A percentile compares a stretch with the other conserved stretches of the same genome.
These are phyloP conservation scores for Myiozetetes cayanensis DNA, from an alignment of 2,113 vertebrate genomes.

Conservation along the genomic window DNA sequence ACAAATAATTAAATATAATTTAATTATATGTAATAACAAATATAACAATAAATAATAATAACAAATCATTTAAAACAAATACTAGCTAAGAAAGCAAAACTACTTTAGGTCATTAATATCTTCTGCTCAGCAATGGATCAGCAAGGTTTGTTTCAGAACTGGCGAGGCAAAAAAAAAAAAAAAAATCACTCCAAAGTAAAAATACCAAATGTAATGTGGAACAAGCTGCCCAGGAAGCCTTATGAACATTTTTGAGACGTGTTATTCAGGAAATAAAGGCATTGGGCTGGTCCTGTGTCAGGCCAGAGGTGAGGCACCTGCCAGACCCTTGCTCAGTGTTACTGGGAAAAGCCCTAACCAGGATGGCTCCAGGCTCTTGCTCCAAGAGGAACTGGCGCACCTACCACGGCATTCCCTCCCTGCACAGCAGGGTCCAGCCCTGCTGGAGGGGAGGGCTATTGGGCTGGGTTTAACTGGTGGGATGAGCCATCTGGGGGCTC, in stretches of 20 bases:
- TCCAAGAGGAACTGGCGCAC: rapidly evolving
- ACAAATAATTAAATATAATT: too few species aligned
- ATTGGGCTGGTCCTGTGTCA: rapidly evolving
- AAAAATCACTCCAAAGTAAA: background rate
- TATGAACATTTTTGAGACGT: background rate
- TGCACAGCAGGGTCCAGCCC: rapidly evolving
- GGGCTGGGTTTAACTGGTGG: rapidly evolving
- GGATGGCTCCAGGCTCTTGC: too few species aligned
- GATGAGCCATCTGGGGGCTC: rapidly evolving
- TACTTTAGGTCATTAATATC: background rate
- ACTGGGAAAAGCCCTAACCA: background rate
- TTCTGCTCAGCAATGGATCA: background rate
- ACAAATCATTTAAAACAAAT: background rate
- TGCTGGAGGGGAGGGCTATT: rapidly evolving
- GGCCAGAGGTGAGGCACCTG: rapidly evolving
- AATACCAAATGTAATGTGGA: rapidly evolving
- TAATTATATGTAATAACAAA: too few species aligned
- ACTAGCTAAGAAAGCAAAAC: background rate
- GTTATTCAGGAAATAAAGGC: background rate
- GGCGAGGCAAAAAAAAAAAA: background rate
- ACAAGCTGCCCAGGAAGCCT: rapidly evolving
- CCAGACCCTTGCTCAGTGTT: rapidly evolving
- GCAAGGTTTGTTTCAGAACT: background rate
- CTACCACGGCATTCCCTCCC: rapidly evolving
- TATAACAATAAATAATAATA: too few species aligned